Evolutionary conservation across 2,888 invertebrate species (phyloP), one percentile per base, ranked within the genome.

Genomic region (Dascillus cervinus): DNA sequence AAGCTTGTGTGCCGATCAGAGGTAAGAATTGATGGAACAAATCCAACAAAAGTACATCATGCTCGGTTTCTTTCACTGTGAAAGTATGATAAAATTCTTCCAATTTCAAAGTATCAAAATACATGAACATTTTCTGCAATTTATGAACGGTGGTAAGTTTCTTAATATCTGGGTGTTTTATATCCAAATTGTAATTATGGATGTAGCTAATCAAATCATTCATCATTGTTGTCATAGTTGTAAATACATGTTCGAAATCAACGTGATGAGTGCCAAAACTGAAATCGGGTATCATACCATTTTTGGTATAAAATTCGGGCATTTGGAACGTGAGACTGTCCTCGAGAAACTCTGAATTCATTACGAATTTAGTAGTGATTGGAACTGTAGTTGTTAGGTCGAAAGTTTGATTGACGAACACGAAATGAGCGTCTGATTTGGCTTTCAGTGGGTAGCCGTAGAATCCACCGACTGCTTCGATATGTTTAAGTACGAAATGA

Each of bases 11-110:
- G 4, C 70, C 69, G 10, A 65, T 58, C 32, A 62, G 55, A 3
- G 69, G 65, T n/a, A 69, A 37, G 26, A 67, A 44, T 35, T 60
- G 53, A 32, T 66, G 46, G 39, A 67, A 67, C 10, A 68, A 39
- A 13, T 58, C 53, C 30, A 41, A 44, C 46, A 70, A 55, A 6
- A 50, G 25, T 3, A 42, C 33, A n/a, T 40, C 42, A 11, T 46
- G 39, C 10, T 39, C 38, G 11, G 34, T 31, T 17, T 44, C 46
- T 36, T 44, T 44, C 11, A 38, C 41, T 10, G 32, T 20, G 6
- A 51, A 22, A 15, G 28, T 37, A n/a, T 22, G 34, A 33, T 49
- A 58, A 8, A 65, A 41, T 28, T 54, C 39, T 31, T 60, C 49
- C 10, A 68, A 38, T 8, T 55, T 49, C 9, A 41, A 38, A 1